A percentile compares a stretch with the other conserved stretches of the same genome.
phyloP scores from a whole-genome alignment of 2,888 invertebrate species.

The Cosmorhoe ocellata region DNA sequence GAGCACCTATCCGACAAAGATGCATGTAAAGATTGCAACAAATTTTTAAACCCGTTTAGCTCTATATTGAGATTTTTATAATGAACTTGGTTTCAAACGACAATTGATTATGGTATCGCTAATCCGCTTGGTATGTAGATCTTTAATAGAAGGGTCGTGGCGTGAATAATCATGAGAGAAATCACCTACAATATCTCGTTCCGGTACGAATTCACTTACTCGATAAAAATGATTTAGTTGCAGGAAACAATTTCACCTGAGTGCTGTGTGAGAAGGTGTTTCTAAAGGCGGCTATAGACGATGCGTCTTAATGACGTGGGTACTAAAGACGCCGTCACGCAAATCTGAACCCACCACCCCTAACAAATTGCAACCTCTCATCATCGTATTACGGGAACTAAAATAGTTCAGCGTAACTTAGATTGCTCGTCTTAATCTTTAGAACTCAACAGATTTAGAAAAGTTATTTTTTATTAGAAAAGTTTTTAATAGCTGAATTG shows the following conservation, averaged over 20 bases:
- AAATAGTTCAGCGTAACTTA: slow-evolving; percentile 11
- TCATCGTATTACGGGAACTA: background rate
- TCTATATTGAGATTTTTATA: too few relatives aligned
- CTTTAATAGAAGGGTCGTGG: slow-evolving; percentile 6
- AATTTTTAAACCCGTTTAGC: too few relatives aligned
- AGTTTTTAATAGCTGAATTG: slow-evolving; percentile 15
- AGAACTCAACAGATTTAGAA: slow-evolving; percentile 9
- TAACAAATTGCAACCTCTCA: too few relatives aligned
- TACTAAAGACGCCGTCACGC: too few relatives aligned
- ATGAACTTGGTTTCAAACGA: too few relatives aligned
- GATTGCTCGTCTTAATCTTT: slow-evolving; percentile 8
- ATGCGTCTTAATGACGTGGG: too few relatives aligned
- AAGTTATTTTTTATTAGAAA: slow-evolving; percentile 17
- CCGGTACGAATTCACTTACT: slow-evolving; percentile 21
- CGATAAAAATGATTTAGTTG: slow-evolving; percentile 29
- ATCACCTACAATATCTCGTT: slow-evolving; percentile 21
- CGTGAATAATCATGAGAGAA: slow-evolving; percentile 24
- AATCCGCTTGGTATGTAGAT: slow-evolving; percentile 17
- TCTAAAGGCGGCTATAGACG: background rate
- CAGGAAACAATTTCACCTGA: slow-evolving; percentile 26
- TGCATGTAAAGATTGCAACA: too few relatives aligned
- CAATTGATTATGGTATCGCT: background rate
- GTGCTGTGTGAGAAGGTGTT: slow-evolving; percentile 17
- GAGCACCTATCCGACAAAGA: too few relatives aligned
- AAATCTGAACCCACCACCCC: too few relatives aligned